Evolutionary conservation across 2,888 invertebrate species (phyloP).

Genomic region (Margaritifera margaritifera): DNA sequence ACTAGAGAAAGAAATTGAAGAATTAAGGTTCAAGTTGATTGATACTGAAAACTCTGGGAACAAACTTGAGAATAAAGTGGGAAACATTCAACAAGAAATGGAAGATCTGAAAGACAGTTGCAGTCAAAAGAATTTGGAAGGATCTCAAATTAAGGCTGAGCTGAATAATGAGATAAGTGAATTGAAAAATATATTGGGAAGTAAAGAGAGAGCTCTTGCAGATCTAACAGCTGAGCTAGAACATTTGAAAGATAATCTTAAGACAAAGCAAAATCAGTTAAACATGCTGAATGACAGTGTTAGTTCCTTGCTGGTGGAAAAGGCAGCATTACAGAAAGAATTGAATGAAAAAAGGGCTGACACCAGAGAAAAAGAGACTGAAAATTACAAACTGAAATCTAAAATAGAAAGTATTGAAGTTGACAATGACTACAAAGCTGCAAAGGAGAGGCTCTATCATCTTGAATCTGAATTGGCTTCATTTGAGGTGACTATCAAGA

Average conservation of each 20-base stretch:
- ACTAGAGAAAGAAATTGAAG: conserved; percentile 8
- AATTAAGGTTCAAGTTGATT: conserved; percentile 2
- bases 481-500: neutral
- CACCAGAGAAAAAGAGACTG: conserved; percentile 3
- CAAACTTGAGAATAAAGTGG: conserved; percentile 4
- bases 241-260: conserved; percentile 12
- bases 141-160: conserved; percentile 16
- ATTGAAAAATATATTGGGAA: conserved; percentile 15
- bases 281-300: conserved; percentile 6
- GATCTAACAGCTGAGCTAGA: conserved; percentile 16
- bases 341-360: conserved; percentile 1
- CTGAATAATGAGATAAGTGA: conserved; percentile 15
- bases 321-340: conserved; percentile 5
- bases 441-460: neutral
- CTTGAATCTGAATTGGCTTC: conserved; percentile 10
- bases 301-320: conserved; percentile 7
- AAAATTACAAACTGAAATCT: neutral
- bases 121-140: conserved; percentile 11
- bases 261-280: neutral
- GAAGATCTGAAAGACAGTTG: conserved; percentile 18
- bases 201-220: conserved; percentile 15
- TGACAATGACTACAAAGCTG: conserved; percentile 2
- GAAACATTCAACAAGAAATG: conserved; percentile 14
- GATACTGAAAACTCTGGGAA: conserved; percentile 5
- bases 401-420: conserved; percentile 5